Base-by-base conservation (phyloP, 2,797 vertebrate species). In the Anolis apletophallus region DNA sequence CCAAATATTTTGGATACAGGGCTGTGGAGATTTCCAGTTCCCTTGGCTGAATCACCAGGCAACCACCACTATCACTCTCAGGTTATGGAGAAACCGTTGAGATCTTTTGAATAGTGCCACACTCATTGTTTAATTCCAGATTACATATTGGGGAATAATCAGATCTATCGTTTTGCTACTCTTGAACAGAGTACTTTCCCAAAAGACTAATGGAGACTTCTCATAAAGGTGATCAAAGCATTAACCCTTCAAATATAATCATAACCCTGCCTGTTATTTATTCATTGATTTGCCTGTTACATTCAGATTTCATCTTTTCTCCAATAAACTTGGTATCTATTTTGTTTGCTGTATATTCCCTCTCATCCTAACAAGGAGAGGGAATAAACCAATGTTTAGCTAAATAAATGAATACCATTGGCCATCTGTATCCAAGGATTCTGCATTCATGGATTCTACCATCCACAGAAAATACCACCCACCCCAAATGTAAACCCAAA, bases 21-120 rank as follows among this genome's bases (percentile, higher is more conserved):
- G 83, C 80, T 64, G 89, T 73, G 77, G 80, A 73, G 36, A 0
- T 80, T 93, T 92, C 83, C 54, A 77, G 23, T 57, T 88, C 72
- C n/a, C 81, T 86, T 61, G 90, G 88, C 90, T 90, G 21, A 40
- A 89, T 83, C 68, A 8, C 10, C 83, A 83, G 11, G 61, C 32
- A 19, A 2, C n/a, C 91, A 72, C 61, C 52, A 21, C 8, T 5
- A 36, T 64, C 46, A 74, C 91, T 69, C 50, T 61, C 61, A 21
- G 9, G n/a, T 34, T 79, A 34, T 16, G 87, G 17, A 0, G 6
- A 84, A n/a, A 40, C 68, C 61, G 88, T 86, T 4, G 26, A 13
- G n/a, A 6, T 40, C 32, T 69, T 52, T 73, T 80, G 80, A 79
- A 84, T 57, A 19, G 16, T 55, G 32, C 68, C 55, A 61, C 21